Conservation (phyloP, 2,888 invertebrate genomes). For the Brachypalpus laphriformis region DNA sequence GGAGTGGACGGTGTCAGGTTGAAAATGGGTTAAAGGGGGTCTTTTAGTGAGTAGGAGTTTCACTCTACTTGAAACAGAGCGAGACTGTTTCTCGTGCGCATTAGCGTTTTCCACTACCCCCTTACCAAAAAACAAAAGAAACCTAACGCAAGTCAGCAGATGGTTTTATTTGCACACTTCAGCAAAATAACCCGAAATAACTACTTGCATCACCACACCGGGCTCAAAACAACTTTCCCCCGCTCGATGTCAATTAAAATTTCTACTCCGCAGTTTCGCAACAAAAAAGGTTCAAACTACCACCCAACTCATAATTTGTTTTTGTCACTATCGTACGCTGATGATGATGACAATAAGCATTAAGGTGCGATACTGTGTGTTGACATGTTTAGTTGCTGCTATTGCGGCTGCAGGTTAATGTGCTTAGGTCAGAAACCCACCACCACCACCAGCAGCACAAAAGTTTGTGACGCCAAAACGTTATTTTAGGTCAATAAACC, state of each 20-base stretch:
- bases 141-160: too few relatives aligned
- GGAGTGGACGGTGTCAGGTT: too few relatives aligned
- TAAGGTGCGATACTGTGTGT: conserved; percentile 9
- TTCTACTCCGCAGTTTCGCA: neutral
- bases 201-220: too few relatives aligned
- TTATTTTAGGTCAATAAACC: conserved; percentile 44
- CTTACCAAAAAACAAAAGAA: too few relatives aligned
- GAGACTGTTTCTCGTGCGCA: too few relatives aligned
- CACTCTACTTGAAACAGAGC: too few relatives aligned
- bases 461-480: conserved; percentile 10
- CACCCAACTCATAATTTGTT: conserved; percentile 4
- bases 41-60: too few relatives aligned
- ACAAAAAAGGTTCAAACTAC: neutral
- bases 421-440: conserved; percentile 7
- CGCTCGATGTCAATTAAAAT: neutral
- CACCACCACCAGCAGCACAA: neutral
- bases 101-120: too few relatives aligned
- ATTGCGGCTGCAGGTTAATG: neutral
- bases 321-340: conserved; percentile 17
- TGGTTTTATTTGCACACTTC: too few relatives aligned
- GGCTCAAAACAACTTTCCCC: neutral
- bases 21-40: too few relatives aligned
- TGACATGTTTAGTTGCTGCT: neutral
- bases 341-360: conserved; percentile 28
- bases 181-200: too few relatives aligned